Conservation (phyloP, 1,140 invertebrate species). For the Drosophila azteca region DNA sequence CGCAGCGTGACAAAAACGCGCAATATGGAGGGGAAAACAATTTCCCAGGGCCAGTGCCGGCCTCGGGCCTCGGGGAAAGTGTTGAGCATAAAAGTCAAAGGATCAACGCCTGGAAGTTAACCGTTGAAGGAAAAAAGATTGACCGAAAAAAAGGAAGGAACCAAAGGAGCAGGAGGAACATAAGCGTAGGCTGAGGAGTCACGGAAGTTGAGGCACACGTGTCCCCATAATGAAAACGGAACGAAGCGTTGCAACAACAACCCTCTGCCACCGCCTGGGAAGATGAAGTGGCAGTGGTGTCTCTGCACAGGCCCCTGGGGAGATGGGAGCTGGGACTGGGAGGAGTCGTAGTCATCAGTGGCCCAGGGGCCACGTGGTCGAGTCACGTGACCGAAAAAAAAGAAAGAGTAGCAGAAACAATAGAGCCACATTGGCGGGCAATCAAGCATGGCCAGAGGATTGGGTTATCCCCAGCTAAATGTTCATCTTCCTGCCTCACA, state of each 20-base stretch:
- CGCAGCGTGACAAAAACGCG: slow-evolving; percentile 67
- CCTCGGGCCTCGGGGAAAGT: slow-evolving; percentile 56
- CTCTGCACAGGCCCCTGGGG: slow-evolving; percentile 44
- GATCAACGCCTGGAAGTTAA: slow-evolving; percentile 77
- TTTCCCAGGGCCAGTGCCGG: slow-evolving; percentile 63
- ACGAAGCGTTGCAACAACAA: slow-evolving; percentile 48
- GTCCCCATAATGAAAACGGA: slow-evolving; percentile 70
- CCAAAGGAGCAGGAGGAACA: too few relatives aligned
- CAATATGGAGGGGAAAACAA: slow-evolving; percentile 67
- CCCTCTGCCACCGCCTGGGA: slow-evolving; percentile 5
- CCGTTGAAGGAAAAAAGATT: slow-evolving; percentile 24
- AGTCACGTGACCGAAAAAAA: slow-evolving; percentile 55
- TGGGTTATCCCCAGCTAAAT: slow-evolving; percentile 58
- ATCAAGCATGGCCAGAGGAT: slow-evolving; percentile 59
- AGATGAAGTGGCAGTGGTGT: slow-evolving; percentile 36
- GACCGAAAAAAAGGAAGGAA: neutral
- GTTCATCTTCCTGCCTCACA: slow-evolving; percentile 76
- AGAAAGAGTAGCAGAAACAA: slow-evolving; percentile 62
- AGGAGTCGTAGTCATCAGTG: slow-evolving; percentile 58
- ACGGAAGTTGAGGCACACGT: slow-evolving; percentile 62
- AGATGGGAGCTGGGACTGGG: too few relatives aligned
- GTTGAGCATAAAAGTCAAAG: slow-evolving; percentile 79
- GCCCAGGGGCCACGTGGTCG: slow-evolving; percentile 42
- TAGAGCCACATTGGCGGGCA: slow-evolving; percentile 67
- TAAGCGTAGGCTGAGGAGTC: too few relatives aligned